A percentile compares a stretch with the other conserved stretches of the same genome.
Conservation (phyloP, 2,113 vertebrate genomes). For the Odontesthes bonariensis region DNA sequence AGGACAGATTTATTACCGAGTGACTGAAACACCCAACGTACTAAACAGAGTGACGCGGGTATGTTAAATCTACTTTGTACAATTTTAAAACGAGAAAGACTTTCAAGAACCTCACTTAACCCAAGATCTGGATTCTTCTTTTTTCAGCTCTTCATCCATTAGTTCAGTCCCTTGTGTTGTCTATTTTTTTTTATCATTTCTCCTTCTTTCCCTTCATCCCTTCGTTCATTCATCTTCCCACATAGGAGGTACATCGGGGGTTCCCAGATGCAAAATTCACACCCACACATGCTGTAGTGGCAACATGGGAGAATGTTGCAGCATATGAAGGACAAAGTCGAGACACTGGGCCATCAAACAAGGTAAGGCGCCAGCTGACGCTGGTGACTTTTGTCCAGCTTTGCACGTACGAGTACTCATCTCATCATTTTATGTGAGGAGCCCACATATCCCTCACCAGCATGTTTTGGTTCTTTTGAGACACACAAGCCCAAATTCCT, state of each 20-base stretch:
- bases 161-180: conserved; percentile 45
- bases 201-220: background rate
- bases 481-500: conserved; percentile 56
- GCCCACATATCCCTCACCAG: background rate
- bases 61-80: background rate
- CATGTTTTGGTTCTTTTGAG: conserved; percentile 15
- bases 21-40: conserved; percentile 84
- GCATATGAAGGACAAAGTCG: conserved; percentile 86
- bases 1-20: conserved; percentile 90
- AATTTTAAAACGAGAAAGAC: background rate
- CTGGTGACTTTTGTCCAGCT: background rate
- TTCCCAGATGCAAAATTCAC: conserved; percentile 86
- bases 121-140: conserved; percentile 28
- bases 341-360: conserved; percentile 69
- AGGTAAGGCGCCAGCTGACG: conserved; percentile 78
- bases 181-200: conserved; percentile 6
- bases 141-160: conserved; percentile 45
- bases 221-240: conserved; percentile 55
- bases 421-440: too few relatives aligned
- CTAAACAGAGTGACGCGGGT: conserved; percentile 80
- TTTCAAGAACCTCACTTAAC: background rate
- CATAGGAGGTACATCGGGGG: conserved; percentile 83
- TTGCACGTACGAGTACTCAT: background rate
- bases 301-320: conserved; percentile 92
- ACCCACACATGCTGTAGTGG: conserved; percentile 87